Evolutionary conservation across 2,113 vertebrate species (phyloP).

Genomic region (Hyaena hyaena): DNA sequence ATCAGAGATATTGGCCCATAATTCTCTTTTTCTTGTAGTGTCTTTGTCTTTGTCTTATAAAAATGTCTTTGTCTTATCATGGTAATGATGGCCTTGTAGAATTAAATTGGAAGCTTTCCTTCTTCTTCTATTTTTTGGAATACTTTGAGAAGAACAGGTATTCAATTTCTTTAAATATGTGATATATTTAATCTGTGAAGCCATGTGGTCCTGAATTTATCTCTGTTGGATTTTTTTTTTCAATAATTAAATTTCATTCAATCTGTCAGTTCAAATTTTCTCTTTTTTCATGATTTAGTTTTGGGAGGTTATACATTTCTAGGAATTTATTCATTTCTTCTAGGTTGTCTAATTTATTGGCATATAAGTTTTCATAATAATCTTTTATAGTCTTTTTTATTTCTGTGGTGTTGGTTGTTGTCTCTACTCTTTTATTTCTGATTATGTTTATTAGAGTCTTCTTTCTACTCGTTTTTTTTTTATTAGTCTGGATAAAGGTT

Average conservation of each 20-base stretch:
- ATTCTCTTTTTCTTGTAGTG: background rate
- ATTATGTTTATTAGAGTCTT: background rate
- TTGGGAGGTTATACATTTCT: background rate
- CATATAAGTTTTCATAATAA: background rate
- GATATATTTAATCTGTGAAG: no score
- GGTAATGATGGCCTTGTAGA: background rate
- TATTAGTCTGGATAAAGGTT: background rate
- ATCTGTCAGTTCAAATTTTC: no score
- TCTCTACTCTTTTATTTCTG: background rate
- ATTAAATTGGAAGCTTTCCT: background rate
- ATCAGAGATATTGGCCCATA: background rate
- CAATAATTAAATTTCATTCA: no score
- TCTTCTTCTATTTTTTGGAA: background rate
- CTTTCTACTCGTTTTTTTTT: no score
- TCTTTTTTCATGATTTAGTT: background rate
- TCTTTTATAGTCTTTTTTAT: background rate
- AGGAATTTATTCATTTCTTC: background rate
- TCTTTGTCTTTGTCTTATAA: no score
- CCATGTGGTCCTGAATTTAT: no score
- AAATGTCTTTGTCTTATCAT: background rate
- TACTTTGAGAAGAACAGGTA: no score
- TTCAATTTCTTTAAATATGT: no score
- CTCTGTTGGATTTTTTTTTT: no score
- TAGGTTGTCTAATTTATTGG: background rate
- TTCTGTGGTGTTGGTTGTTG: background rate